Conservation (phyloP, 1,140 invertebrate genomes). For the Caenorhabditis brenneri region DNA sequence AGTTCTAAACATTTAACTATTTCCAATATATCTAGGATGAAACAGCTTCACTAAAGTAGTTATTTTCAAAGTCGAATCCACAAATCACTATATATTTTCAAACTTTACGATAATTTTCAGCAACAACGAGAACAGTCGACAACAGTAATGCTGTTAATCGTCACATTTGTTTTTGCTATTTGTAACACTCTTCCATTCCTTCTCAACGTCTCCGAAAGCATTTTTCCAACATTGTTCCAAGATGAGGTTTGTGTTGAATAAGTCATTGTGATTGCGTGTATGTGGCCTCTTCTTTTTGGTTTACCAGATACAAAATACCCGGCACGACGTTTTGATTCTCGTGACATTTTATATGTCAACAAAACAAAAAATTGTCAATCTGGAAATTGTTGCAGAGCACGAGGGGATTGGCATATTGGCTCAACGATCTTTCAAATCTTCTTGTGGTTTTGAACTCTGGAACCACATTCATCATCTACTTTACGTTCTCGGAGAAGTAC, state of each 20-base stretch:
- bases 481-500: constrained; percentile 61
- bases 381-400: constrained; percentile 54
- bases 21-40: too few relatives aligned
- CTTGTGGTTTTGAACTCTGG: constrained; percentile 62
- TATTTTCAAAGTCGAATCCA: too few relatives aligned
- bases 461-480: constrained; percentile 60
- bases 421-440: constrained; percentile 68
- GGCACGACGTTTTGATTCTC: not conserved
- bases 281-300: not conserved
- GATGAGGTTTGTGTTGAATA: constrained; percentile 53
- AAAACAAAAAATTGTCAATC: not conserved
- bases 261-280: constrained; percentile 34
- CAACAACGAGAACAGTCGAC: constrained; percentile 67
- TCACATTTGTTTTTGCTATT: constrained; percentile 65
- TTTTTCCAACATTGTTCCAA: constrained; percentile 62
- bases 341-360: constrained; percentile 13
- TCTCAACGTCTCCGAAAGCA: constrained; percentile 64
- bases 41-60: too few relatives aligned
- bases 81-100: too few relatives aligned
- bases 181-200: constrained; percentile 67
- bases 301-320: not conserved
- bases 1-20: too few relatives aligned
- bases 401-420: constrained; percentile 57
- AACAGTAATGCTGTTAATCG: constrained; percentile 65
- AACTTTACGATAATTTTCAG: too few relatives aligned